Evolutionary conservation across 2,888 invertebrate species (phyloP).

Genomic region (Pecten maximus): DNA sequence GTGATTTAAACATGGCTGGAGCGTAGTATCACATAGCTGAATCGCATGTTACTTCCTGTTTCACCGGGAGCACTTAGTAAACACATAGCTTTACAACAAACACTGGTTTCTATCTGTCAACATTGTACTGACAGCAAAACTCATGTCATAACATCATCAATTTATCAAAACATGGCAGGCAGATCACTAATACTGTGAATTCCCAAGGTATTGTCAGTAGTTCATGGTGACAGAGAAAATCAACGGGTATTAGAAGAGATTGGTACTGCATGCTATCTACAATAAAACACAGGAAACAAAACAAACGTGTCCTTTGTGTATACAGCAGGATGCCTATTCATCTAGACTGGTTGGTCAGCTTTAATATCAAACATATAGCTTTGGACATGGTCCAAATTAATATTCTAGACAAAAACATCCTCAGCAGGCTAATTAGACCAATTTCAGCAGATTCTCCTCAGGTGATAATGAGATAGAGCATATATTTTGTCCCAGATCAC

Average conservation of each 20-base stretch:
- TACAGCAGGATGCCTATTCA: neutral
- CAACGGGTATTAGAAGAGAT: neutral
- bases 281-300: neutral
- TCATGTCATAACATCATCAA: neutral
- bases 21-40: neutral
- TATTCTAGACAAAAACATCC: too few relatives aligned
- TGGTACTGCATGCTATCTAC: constrained; percentile 6
- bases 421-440: too few relatives aligned
- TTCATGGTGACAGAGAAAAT: neutral
- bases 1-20: neutral
- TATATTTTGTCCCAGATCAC: neutral
- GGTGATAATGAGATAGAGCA: too few relatives aligned
- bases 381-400: too few relatives aligned
- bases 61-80: neutral
- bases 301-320: neutral
- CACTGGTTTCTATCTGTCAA: neutral
- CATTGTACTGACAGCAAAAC: constrained; percentile 26
- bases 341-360: neutral
- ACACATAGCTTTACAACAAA: neutral
- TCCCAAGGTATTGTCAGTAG: neutral
- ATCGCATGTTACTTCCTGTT: neutral
- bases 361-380: neutral
- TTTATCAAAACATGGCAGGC: neutral
- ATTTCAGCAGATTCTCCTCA: too few relatives aligned
- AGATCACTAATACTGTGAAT: too few relatives aligned